Evolutionary conservation across 1,140 invertebrate genomes (phyloP), one percentile per base, ranked within the genome.

Genomic region (Laodelphax striatellus): DNA sequence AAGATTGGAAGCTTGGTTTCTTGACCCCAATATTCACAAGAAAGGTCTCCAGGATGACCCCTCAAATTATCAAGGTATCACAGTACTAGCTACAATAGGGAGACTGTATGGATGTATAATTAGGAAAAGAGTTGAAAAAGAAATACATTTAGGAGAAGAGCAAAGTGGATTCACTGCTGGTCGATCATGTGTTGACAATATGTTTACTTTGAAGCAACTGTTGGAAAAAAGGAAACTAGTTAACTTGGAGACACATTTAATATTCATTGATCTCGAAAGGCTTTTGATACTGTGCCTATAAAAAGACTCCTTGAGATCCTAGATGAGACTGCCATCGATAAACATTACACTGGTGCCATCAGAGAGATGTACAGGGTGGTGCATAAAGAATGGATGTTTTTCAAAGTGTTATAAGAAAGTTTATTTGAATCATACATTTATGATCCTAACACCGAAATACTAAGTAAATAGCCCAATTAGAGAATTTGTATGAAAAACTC

Each of bases 171-270:
- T 46, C 4, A 46, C 43, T 16, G 55, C 21, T 63, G 63, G 14
- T 22, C 19, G 58, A n/a, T 34, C 14, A 19, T 67, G 63, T 42
- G 63, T 13, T 5, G 43, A 46, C 19, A 46, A 46, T 46, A 46
- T 46, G 14, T 46, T 46, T 11, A 5, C 19, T 62, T 50, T 46
- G 43, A 46, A 19, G 19, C 43, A 46, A 13, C 13, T n/a, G 14
- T 5, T 46, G 4, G 19, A 19, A 16, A 46, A 46, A 46, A 46
- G 43, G 13, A 4, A 6, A 19, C 6, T 46, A 6, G 11, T 5
- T 16, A 46, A 46, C 4, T 46, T 46, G 43, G 43, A 46, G 13
- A 46, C 43, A 6, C 43, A 46, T 19, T 46, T 46, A 19, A 19
- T 46, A 5, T 46, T 46, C 13, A 19, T 46, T 5, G 43, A 46